Base-by-base conservation (phyloP, 2,797 vertebrate species). In the Capromys pilorides region DNA sequence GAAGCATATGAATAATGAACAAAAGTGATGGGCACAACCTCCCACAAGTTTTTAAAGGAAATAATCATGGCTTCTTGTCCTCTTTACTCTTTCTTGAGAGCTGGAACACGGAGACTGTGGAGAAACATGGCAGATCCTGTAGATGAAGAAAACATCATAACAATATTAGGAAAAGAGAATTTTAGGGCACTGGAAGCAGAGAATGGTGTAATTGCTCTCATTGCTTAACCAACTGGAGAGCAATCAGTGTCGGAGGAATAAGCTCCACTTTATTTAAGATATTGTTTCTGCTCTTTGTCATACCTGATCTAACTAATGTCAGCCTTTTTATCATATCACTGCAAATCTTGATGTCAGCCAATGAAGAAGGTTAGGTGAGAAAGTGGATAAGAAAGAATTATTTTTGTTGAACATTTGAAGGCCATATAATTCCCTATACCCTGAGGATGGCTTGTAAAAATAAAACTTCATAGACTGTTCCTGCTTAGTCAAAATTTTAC, bases 361-460 rank as follows among this genome's bases (percentile, higher is more conserved):
- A 78, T 95, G 14, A 28, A 6, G 11, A 33, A 9, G 84, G 21
- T 82, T 24, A 22, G 2, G 61, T 78, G 94, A 93, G 73, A 26
- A 2, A 51, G 54, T 93, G 86, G 89, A 66, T 51, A 62, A 71
- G 57, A 31, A 94, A 83, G 13, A 75, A 61, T 51, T 92, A 67
- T 31, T 94, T 84, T 71, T 71, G 33, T 71, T 77, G 64, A 14
- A 2, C 14, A 7, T 26, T 0, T 7, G 1, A 39, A 94, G 24
- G 2, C 84, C 85, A 69, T 81, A 82, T 90, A 41, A 54, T 66
- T 67, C 66, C 31, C 66, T n/a, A 33, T n/a, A 67, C 16, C 66
- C 66, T 67, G 66, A 90, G 85, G 64, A 12, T 78, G 1, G 16
- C 26, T 73, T 93, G 73, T 21, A 67, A 39, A 97, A 93, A 92